These are phyloP conservation scores for Leucania comma DNA, from an alignment of 2,888 invertebrate species.

Conservation along the genomic window DNA sequence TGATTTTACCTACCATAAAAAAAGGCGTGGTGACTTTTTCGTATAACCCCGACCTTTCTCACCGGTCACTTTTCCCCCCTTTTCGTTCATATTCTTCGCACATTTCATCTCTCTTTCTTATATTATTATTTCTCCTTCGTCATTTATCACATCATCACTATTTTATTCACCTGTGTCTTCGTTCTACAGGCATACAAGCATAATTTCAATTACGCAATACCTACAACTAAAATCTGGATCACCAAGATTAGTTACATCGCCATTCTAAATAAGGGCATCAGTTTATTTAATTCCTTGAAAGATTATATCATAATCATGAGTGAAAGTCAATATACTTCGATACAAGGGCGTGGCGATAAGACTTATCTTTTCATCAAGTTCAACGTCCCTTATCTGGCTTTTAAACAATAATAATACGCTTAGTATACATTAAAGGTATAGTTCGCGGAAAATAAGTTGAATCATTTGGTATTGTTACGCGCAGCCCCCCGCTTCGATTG, in stretches of 20 bases:
- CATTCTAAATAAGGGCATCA: neutral
- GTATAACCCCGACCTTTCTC: no score
- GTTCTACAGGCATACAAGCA: neutral
- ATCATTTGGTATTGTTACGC: no score
- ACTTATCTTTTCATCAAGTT: conserved; percentile 55
- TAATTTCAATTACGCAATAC: neutral
- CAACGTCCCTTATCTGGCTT: conserved; percentile 38
- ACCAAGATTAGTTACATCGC: neutral
- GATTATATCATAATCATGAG: conserved; percentile 3
- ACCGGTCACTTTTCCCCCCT: neutral
- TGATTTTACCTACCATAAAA: no score
- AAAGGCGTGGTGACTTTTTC: no score
- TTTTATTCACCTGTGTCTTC: neutral
- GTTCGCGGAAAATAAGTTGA: no score
- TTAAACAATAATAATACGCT: conserved; percentile 43
- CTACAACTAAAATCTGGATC: neutral
- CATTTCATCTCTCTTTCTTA: neutral
- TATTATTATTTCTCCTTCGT: neutral
- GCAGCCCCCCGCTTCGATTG: no score
- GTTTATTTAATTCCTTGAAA: neutral
- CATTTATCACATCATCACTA: neutral
- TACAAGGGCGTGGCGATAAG: conserved; percentile 17
- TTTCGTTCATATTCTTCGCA: neutral
- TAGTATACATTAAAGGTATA: neutral
- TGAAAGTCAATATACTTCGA: conserved; percentile 14